Conservation (phyloP, 2,888 invertebrate genomes). For the Harmothoe impar region DNA sequence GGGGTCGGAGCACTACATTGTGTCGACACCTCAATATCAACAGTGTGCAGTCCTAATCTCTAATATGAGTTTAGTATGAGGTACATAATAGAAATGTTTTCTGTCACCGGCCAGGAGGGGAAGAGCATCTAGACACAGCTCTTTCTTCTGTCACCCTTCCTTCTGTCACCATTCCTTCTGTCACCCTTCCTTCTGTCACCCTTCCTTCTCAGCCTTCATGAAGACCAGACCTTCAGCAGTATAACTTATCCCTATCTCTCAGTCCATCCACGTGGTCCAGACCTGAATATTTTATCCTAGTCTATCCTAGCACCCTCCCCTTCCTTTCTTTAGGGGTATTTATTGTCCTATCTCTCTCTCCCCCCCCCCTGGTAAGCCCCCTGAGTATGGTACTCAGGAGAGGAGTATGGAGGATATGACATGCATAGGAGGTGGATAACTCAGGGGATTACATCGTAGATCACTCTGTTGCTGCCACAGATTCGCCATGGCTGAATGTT, state of each 20-base stretch:
- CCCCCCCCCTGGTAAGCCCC: too few relatives aligned
- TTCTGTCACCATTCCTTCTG: too few relatives aligned
- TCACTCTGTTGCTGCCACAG: too few relatives aligned
- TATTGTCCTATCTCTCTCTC: too few relatives aligned
- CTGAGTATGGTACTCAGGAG: too few relatives aligned
- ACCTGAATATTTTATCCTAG: conserved; percentile 16
- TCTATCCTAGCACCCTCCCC: not conserved
- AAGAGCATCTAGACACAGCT: conserved; percentile 6
- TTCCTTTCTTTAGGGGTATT: not conserved
- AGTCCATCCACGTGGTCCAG: not conserved
- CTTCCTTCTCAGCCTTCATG: not conserved
- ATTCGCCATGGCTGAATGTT: too few relatives aligned
- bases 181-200: not conserved
- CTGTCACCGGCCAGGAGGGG: conserved; percentile 14
- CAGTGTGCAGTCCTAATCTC: not conserved
- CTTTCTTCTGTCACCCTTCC: too few relatives aligned
- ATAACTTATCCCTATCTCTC: conserved; percentile 32
- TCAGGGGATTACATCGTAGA: too few relatives aligned
- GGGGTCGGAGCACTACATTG: too few relatives aligned
- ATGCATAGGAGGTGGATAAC: too few relatives aligned
- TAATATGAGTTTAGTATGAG: conserved; percentile 27
- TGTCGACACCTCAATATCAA: not conserved
- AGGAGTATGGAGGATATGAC: too few relatives aligned
- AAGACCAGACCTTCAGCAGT: not conserved
- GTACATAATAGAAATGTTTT: not conserved